phyloP scores from a whole-genome alignment of 92 coral and sea anemone species.

The Phenganax marumi region DNA sequence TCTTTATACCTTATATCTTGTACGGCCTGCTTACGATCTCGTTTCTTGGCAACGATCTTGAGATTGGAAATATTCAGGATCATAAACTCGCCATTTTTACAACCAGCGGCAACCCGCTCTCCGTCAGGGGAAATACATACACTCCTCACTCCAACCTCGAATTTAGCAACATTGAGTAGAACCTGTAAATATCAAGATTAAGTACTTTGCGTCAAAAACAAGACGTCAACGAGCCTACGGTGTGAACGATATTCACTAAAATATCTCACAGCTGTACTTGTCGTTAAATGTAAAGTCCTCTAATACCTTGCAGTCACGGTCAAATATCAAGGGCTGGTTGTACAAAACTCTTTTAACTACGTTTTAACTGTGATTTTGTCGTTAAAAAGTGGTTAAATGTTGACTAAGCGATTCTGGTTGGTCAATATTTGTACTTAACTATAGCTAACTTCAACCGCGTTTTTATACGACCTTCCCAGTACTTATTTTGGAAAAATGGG shows the following conservation, averaged over 20 bases:
- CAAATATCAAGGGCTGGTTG: background rate
- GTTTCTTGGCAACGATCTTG: conserved; percentile 72
- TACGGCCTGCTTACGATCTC: conserved; percentile 85
- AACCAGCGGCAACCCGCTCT: conserved; percentile 85
- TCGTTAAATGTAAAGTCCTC: background rate
- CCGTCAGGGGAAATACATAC: conserved; percentile 94
- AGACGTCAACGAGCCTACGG: background rate
- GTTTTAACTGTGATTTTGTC: too few relatives aligned
- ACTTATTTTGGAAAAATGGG: background rate
- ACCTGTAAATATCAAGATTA: conserved; percentile 41
- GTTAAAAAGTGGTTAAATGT: too few relatives aligned
- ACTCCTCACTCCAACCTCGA: conserved; percentile 82
- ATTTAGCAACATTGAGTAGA: conserved; percentile 66
- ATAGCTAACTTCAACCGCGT: background rate
- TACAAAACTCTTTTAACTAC: too few relatives aligned
- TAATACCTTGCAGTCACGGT: too few relatives aligned
- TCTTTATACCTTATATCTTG: conserved; percentile 76
- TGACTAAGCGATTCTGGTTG: too few relatives aligned
- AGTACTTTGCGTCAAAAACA: background rate
- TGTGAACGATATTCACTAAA: background rate
- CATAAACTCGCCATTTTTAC: conserved; percentile 86
- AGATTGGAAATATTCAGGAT: conserved; percentile 75
- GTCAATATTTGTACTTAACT: too few relatives aligned
- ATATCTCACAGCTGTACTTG: background rate
- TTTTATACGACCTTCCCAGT: background rate